Evolutionary conservation across 2,888 invertebrate genomes (phyloP).

Genomic region (Agapetus fuscipes): DNA sequence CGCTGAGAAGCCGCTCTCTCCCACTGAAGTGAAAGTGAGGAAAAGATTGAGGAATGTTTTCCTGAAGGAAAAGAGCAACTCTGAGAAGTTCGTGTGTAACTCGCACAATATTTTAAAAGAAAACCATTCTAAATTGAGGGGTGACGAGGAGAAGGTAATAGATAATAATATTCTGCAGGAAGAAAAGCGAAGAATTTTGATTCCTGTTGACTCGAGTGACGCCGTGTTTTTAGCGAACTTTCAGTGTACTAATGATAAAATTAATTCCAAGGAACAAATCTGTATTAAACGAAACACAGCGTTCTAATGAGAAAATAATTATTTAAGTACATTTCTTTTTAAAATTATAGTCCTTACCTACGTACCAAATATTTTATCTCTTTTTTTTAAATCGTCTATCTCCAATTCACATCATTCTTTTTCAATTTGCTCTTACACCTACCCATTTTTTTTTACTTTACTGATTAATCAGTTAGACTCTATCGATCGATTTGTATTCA

Average conservation of each 20-base stretch:
- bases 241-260: neutral
- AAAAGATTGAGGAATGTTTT: slow-evolving; percentile 13
- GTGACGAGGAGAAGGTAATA: neutral
- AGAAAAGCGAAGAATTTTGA: neutral
- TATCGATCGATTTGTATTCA: no score
- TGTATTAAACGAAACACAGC: neutral
- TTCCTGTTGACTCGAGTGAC: neutral
- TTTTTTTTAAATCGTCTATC: no score
- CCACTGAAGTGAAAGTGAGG: slow-evolving; percentile 15
- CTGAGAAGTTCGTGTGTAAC: neutral
- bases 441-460: no score
- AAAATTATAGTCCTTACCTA: neutral
- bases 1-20: slow-evolving; percentile 13
- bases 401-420: no score
- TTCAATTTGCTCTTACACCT: no score
- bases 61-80: slow-evolving; percentile 5
- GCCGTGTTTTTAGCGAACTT: neutral
- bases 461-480: no score
- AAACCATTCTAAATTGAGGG: no score
- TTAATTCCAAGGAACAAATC: neutral
- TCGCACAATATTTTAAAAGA: no score
- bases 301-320: neutral
- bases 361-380: neutral
- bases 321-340: neutral
- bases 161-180: neutral